Evolutionary conservation across 2,797 vertebrate species (phyloP).

Genomic region (Lutjanus argentimaculatus): DNA sequence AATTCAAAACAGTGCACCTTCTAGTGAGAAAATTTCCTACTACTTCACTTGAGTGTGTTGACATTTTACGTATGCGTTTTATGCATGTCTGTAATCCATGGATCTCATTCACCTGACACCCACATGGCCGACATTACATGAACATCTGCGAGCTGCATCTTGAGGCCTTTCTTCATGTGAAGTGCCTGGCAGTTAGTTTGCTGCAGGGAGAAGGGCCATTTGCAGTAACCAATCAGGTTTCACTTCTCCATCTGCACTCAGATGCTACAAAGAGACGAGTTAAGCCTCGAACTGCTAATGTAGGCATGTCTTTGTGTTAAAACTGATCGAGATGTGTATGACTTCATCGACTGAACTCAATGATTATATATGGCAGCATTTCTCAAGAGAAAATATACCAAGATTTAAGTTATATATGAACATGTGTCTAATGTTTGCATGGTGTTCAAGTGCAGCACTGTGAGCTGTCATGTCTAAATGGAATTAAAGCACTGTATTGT

Average conservation of each 20-base stretch:
- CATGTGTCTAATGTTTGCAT: background rate
- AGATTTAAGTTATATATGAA: slow-evolving; percentile 1
- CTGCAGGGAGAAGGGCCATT: slow-evolving; percentile 73
- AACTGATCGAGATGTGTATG: slow-evolving; percentile 23
- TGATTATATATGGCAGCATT: slow-evolving; percentile 9
- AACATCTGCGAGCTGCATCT: slow-evolving; percentile 84
- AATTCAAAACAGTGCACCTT: background rate
- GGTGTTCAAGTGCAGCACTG: background rate
- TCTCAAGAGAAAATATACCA: slow-evolving; percentile 14
- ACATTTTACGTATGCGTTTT: slow-evolving; percentile 59
- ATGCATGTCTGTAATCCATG: slow-evolving; percentile 67
- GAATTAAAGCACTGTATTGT: background rate
- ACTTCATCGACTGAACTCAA: slow-evolving; percentile 30
- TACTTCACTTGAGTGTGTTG: slow-evolving; percentile 17
- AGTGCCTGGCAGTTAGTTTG: slow-evolving; percentile 83
- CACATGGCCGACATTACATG: slow-evolving; percentile 78
- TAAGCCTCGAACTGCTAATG: slow-evolving; percentile 67
- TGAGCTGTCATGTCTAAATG: background rate
- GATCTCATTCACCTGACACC: slow-evolving; percentile 79
- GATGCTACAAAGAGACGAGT: slow-evolving; percentile 61
- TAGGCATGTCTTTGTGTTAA: slow-evolving; percentile 42
- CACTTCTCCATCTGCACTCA: slow-evolving; percentile 78
- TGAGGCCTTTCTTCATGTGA: slow-evolving; percentile 80
- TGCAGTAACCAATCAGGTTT: slow-evolving; percentile 77
- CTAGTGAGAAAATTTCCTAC: slow-evolving; percentile 7